phyloP scores from a whole-genome alignment of 2,797 vertebrate species.

The Dicrostonyx torquatus region DNA sequence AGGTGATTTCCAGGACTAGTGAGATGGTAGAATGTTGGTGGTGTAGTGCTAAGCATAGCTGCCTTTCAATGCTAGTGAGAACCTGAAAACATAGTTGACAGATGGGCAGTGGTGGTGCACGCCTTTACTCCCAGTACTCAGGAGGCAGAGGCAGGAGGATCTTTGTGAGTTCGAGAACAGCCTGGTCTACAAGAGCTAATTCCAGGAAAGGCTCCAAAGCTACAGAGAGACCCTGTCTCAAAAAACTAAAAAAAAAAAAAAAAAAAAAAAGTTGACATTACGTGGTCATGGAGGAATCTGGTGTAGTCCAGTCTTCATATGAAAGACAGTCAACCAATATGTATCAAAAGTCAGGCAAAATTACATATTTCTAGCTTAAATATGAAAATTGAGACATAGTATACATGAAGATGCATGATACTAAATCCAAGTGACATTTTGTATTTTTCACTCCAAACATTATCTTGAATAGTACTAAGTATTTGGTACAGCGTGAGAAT shows the following conservation, averaged over 20 bases:
- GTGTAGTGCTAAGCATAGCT: background rate
- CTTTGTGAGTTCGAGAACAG: no score
- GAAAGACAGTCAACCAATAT: constrained; percentile 19
- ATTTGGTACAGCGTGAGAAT: background rate
- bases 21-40: background rate
- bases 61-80: background rate
- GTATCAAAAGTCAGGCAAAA: background rate
- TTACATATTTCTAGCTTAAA: background rate
- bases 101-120: no score
- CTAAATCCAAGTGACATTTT: background rate
- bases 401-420: background rate
- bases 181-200: no score
- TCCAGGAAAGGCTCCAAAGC: no score
- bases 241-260: no score
- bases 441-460: background rate
- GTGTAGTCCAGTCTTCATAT: background rate
- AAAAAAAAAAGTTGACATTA: background rate
- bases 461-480: constrained; percentile 12
- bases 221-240: no score
- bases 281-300: background rate
- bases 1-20: background rate
- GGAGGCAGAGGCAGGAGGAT: no score
- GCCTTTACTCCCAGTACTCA: no score
- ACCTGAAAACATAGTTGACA: background rate
- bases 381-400: background rate